Conservation (phyloP, 2,797 vertebrate species). For the Pseudomugil tenellus region DNA sequence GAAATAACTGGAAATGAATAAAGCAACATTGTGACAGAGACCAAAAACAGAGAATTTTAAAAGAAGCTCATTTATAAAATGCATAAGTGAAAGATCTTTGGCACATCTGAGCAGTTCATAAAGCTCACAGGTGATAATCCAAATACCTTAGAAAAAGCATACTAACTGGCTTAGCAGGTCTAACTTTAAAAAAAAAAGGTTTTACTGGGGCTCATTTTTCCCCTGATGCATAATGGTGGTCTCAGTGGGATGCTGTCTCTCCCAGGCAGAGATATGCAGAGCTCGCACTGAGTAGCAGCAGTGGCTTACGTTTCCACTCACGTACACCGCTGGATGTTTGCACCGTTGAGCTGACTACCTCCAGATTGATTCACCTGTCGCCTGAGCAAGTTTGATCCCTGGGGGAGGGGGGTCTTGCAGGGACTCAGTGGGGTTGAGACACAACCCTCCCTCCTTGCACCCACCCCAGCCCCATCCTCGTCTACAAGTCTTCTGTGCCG, state of each 20-base stretch:
- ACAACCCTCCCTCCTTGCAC: conserved; percentile 6
- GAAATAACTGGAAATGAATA: no score
- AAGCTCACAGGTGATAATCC: conserved; percentile 5
- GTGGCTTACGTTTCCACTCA: conserved; percentile 71
- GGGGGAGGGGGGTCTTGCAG: conserved; percentile 54
- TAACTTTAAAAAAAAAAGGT: conserved; percentile 33
- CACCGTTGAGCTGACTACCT: conserved; percentile 57
- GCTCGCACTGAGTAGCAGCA: conserved; percentile 45
- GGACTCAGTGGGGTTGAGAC: conserved; percentile 41
- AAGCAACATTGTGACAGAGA: background rate
- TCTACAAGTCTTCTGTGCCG: conserved; percentile 9
- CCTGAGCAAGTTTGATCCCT: conserved; percentile 74
- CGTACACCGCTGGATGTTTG: conserved; percentile 65
- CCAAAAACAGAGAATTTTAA: conserved; percentile 1
- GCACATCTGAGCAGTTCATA: conserved; percentile 11
- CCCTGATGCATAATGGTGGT: conserved; percentile 45
- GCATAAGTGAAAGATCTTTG: background rate
- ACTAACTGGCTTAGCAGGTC: conserved; percentile 18
- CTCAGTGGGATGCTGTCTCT: conserved; percentile 59
- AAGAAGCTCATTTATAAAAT: background rate
- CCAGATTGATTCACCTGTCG: conserved; percentile 81
- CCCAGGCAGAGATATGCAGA: conserved; percentile 47
- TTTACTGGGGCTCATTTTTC: conserved; percentile 28
- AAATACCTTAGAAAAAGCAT: conserved; percentile 22
- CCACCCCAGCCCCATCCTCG: conserved; percentile 1